Percentiles rank a stretch among this genome's conserved stretches.
phyloP scores from a whole-genome alignment of 2,113 vertebrate genomes.

The Edolisoma coerulescens region DNA sequence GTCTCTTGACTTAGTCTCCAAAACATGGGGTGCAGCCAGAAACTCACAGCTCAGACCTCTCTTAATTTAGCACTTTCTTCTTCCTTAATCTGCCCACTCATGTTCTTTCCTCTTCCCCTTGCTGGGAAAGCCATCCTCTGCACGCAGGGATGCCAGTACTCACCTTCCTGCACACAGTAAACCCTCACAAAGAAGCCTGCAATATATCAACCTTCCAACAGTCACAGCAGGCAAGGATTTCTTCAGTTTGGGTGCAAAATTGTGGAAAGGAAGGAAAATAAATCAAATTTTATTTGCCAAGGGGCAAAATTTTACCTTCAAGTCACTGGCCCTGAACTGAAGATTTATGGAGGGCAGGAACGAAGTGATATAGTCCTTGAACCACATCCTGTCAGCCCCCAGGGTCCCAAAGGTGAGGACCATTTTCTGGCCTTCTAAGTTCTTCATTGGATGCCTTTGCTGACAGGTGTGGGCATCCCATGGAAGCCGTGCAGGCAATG shows the following conservation, averaged over 20 bases:
- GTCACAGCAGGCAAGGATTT: neutral
- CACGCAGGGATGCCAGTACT: neutral
- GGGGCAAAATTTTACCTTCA: constrained; percentile 17
- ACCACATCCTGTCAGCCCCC: neutral
- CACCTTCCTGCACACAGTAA: neutral
- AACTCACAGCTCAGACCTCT: neutral
- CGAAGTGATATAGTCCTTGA: neutral
- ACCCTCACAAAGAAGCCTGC: neutral
- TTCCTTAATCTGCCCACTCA: neutral
- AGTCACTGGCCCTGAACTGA: neutral
- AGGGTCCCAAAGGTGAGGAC: neutral
- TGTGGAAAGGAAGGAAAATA: constrained; percentile 13
- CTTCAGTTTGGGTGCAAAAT: neutral
- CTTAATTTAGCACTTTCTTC: neutral
- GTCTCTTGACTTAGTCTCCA: neutral
- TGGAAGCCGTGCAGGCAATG: neutral
- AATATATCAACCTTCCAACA: neutral
- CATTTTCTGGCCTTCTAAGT: neutral
- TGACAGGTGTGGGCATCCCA: neutral
- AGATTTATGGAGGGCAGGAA: neutral
- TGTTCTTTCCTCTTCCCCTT: neutral
- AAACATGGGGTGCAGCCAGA: neutral
- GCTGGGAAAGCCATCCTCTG: neutral
- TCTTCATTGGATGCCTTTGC: neutral
- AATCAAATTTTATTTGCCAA: constrained; percentile 27